Percentiles rank a stretch among this genome's conserved stretches.
Evolutionary conservation across 2,113 vertebrate species (phyloP).

Genomic region (Emydura subglobosa): DNA sequence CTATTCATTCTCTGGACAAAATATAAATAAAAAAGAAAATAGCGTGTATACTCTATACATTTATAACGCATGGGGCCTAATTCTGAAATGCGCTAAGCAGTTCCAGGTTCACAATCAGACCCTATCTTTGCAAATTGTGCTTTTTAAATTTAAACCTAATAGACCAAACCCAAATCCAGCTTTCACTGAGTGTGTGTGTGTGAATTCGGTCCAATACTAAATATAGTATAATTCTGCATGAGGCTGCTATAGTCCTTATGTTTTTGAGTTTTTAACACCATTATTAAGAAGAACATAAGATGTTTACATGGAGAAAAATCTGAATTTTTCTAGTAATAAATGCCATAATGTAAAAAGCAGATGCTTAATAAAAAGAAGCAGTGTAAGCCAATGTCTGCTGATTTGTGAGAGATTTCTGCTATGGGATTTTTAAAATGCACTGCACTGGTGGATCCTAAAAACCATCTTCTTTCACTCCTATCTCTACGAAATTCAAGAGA

Average conservation of each 20-base stretch:
- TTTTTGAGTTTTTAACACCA: neutral
- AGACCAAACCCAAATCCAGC: slow-evolving; percentile 14
- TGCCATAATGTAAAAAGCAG: slow-evolving; percentile 15
- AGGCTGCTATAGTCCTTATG: neutral
- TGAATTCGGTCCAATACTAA: neutral
- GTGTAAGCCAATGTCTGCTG: neutral
- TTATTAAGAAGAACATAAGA: neutral
- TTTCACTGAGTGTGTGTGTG: neutral
- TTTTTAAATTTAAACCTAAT: neutral
- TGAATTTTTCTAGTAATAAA: slow-evolving; percentile 35
- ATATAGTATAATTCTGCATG: neutral
- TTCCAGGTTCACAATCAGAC: neutral
- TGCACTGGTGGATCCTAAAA: neutral
- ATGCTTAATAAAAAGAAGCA: slow-evolving; percentile 47
- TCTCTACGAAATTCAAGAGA: neutral
- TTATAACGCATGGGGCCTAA: no score
- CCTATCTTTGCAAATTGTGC: neutral
- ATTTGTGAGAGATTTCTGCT: neutral
- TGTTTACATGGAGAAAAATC: neutral
- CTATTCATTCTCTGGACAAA: neutral
- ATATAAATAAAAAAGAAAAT: neutral
- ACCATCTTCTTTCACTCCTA: neutral
- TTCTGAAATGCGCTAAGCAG: neutral
- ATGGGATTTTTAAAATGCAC: neutral
- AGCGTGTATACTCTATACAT: neutral